Percentiles rank a stretch among this genome's conserved stretches.
phyloP scores from a whole-genome alignment of 2,113 vertebrate species.

The Apteryx owenii region DNA sequence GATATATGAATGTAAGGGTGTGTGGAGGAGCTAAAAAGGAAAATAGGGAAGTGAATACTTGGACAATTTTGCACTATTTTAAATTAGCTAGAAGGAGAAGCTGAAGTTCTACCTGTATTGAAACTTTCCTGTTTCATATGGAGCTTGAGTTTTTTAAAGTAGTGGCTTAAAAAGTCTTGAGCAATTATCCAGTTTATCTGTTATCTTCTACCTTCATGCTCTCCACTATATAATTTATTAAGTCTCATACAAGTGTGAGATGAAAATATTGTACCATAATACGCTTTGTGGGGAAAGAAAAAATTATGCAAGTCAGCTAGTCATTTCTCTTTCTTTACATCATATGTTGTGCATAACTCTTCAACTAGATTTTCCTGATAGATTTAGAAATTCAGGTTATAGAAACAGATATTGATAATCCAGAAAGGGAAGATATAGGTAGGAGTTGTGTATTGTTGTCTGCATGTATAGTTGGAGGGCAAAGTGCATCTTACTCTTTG shows the following conservation, averaged over 20 bases:
- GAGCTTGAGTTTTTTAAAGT: not conserved
- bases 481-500: not conserved
- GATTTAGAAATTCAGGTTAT: not conserved
- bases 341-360: not conserved
- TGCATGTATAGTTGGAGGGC: too few species aligned
- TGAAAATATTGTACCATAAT: not conserved
- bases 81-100: not conserved
- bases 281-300: not conserved
- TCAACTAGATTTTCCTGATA: not conserved
- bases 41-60: rapidly evolving
- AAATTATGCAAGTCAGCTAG: not conserved
- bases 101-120: not conserved
- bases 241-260: not conserved
- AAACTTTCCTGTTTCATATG: not conserved
- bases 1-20: not conserved
- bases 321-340: not conserved
- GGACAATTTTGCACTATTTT: not conserved
- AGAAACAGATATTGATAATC: not conserved
- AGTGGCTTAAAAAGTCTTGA: not conserved
- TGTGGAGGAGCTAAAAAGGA: not conserved
- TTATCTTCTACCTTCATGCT: not conserved
- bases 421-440: not conserved
- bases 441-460: not conserved
- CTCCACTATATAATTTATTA: not conserved
- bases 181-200: not conserved